A percentile compares a stretch with the other conserved stretches of the same genome.
Evolutionary conservation across 2,113 vertebrate genomes (phyloP).

Genomic region (Hassar affinis): DNA sequence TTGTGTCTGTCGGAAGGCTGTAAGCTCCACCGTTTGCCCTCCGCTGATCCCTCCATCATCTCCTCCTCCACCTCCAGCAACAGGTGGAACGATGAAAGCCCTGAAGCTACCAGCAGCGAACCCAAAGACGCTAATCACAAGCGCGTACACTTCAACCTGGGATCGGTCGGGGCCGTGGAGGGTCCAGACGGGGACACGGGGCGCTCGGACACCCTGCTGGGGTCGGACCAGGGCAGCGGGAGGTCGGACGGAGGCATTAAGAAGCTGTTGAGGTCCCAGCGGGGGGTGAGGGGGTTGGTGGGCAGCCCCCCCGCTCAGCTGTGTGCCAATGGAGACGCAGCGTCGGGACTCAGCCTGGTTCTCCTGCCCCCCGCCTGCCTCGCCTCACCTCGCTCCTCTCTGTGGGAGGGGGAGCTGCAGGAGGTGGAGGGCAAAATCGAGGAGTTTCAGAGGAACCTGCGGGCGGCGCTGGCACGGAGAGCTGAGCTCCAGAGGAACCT

Average conservation of each 20-base stretch:
- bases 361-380: conserved; percentile 62
- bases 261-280: conserved; percentile 59
- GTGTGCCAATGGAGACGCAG: conserved; percentile 32
- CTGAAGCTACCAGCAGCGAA: conserved; percentile 17
- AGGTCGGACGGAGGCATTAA: conserved; percentile 62
- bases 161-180: conserved; percentile 57
- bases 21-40: conserved; percentile 70
- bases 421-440: conserved; percentile 82
- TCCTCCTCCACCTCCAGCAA: conserved; percentile 46
- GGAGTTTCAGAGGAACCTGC: conserved; percentile 74
- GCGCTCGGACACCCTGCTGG: conserved; percentile 62
- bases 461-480: conserved; percentile 74
- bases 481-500: conserved; percentile 79
- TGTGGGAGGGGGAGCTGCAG: conserved; percentile 75
- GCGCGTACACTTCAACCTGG: conserved; percentile 75
- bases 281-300: conserved; percentile 66
- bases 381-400: conserved; percentile 56
- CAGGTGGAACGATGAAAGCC: conserved; percentile 46
- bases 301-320: conserved; percentile 46
- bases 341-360: conserved; percentile 57
- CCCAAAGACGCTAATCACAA: conserved; percentile 67
- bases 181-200: conserved; percentile 52
- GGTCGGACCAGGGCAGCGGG: not conserved
- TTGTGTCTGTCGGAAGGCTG: conserved; percentile 77
- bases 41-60: conserved; percentile 58